phyloP scores from a whole-genome alignment of 2,113 vertebrate genomes.

The Cyanistes caeruleus region DNA sequence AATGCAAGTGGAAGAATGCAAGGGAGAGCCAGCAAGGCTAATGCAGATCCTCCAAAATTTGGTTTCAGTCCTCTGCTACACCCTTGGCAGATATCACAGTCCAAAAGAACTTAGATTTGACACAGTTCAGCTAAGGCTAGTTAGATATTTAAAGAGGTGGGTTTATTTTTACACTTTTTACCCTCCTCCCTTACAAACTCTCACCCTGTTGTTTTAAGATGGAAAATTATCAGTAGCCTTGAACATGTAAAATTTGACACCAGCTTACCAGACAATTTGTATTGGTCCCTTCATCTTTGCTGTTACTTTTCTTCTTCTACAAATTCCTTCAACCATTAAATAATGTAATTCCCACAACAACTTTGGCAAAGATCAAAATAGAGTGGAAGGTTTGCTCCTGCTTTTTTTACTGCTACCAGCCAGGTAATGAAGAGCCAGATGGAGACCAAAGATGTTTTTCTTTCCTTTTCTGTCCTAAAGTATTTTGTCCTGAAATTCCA shows the following conservation, averaged over 20 bases:
- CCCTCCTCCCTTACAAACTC: neutral
- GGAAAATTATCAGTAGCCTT: neutral
- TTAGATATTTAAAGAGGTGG: slow-evolving; percentile 29
- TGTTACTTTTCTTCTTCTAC: slow-evolving; percentile 32
- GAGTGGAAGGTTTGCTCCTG: neutral
- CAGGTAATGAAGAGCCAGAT: neutral
- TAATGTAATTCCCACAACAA: neutral
- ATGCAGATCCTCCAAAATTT: neutral
- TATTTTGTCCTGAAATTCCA: slow-evolving; percentile 11
- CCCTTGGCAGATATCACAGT: neutral
- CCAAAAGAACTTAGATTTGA: neutral
- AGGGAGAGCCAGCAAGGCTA: neutral
- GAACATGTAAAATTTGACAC: neutral
- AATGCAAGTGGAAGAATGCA: neutral
- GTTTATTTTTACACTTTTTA: slow-evolving; percentile 7
- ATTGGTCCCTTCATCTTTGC: neutral
- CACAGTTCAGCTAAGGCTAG: slow-evolving; percentile 19
- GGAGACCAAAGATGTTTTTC: neutral
- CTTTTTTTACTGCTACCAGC: neutral
- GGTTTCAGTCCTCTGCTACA: neutral
- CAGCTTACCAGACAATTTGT: neutral
- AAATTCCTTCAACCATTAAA: slow-evolving; percentile 41
- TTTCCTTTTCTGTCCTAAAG: neutral
- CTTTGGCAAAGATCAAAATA: slow-evolving; percentile 27
- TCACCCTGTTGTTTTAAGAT: neutral